Evolutionary conservation across 2,888 invertebrate species (phyloP).

Genomic region (Tineola bisselliella): DNA sequence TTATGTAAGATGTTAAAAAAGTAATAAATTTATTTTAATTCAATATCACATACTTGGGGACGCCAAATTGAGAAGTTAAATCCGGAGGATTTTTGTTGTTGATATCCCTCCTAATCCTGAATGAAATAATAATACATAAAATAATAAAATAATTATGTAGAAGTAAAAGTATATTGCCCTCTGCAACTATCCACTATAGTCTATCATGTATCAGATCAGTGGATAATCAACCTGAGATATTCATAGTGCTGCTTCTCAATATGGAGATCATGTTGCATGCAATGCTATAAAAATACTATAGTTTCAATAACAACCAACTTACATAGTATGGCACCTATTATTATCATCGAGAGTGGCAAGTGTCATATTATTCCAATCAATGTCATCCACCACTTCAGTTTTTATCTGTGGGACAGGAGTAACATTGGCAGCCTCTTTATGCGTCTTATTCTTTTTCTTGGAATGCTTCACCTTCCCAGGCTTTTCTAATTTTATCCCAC

Average conservation of each 20-base stretch:
- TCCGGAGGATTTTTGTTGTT: constrained; percentile 54
- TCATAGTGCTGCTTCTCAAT: too few species aligned
- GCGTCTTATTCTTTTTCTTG: constrained; percentile 41
- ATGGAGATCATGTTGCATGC: too few species aligned
- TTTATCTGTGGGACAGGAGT: constrained; percentile 44
- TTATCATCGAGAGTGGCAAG: constrained; percentile 52
- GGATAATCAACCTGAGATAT: too few species aligned
- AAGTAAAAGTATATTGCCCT: too few species aligned
- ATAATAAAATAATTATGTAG: constrained; percentile 22
- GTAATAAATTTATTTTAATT: constrained; percentile 16
- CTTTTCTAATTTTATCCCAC: constrained; percentile 51
- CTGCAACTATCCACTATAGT: too few species aligned
- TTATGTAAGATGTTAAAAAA: not conserved
- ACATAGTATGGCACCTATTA: constrained; percentile 54
- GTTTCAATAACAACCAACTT: constrained; percentile 28
- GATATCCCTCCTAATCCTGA: constrained; percentile 62
- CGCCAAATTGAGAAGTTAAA: constrained; percentile 47
- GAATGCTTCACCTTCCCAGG: constrained; percentile 25
- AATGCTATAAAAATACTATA: not conserved
- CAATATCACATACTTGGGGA: constrained; percentile 50
- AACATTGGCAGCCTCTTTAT: constrained; percentile 24
- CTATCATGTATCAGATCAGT: too few species aligned
- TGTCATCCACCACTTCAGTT: constrained; percentile 58
- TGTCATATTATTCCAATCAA: constrained; percentile 56
- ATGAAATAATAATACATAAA: constrained; percentile 22